Evolutionary conservation across 2,888 invertebrate genomes (phyloP).

Genomic region (Boloria euphrosyne): DNA sequence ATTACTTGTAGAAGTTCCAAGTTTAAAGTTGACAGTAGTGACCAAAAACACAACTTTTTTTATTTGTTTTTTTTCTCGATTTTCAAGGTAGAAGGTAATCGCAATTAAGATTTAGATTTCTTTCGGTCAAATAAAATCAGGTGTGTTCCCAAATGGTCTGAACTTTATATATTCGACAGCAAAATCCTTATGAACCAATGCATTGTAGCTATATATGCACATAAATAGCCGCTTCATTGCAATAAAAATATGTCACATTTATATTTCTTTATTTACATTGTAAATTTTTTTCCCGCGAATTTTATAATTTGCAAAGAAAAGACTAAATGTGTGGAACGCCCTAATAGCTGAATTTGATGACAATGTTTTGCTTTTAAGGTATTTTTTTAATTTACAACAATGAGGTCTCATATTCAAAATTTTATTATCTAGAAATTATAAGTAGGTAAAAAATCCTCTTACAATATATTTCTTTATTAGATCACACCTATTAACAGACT

Average conservation of each 20-base stretch:
- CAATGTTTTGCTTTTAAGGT: slow-evolving; percentile 8
- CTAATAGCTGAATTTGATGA: too few species aligned
- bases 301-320: too few species aligned
- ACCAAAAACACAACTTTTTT: not conserved
- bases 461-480: slow-evolving; percentile 61
- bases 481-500: slow-evolving; percentile 58
- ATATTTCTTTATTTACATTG: too few species aligned
- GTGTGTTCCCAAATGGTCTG: slow-evolving; percentile 2
- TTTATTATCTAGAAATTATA: slow-evolving; percentile 61
- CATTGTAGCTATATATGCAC: not conserved
- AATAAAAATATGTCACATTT: too few species aligned
- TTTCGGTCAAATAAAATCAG: not conserved
- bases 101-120: not conserved
- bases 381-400: slow-evolving; percentile 50
- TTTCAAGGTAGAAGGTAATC: not conserved
- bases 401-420: slow-evolving; percentile 58
- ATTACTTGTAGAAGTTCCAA: slow-evolving; percentile 5
- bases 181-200: slow-evolving; percentile 17
- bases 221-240: too few species aligned
- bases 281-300: too few species aligned
- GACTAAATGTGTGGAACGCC: not conserved
- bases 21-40: not conserved
- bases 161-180: slow-evolving; percentile 19
- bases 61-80: not conserved
- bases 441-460: slow-evolving; percentile 73